Evolutionary conservation across 2,797 vertebrate genomes (phyloP).

Genomic region (Spizella passerina): DNA sequence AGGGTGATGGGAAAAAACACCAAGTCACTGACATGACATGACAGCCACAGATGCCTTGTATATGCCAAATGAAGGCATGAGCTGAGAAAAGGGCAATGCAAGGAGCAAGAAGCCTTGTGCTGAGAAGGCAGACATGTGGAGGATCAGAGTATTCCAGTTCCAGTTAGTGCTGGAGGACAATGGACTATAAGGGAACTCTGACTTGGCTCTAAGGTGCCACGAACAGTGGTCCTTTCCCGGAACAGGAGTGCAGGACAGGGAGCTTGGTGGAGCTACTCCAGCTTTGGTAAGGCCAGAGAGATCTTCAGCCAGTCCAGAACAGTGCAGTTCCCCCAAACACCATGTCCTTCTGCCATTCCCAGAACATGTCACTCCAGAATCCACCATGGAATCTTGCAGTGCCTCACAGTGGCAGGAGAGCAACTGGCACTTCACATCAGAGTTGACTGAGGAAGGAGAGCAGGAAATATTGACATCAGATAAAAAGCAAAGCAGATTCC

Average conservation of each 20-base stretch:
- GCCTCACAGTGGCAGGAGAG: constrained; percentile 29
- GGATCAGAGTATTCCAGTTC: not conserved
- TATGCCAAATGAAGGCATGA: not conserved
- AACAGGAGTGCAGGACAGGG: not conserved
- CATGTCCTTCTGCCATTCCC: not conserved
- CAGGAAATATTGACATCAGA: not conserved
- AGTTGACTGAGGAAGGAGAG: not conserved
- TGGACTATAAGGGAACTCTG: not conserved
- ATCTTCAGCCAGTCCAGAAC: not conserved
- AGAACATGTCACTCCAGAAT: not conserved
- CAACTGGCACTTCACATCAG: not conserved
- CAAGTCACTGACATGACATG: not conserved
- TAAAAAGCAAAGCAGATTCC: not conserved
- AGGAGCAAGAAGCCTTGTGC: not conserved
- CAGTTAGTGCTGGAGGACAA: not conserved
- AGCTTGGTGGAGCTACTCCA: not conserved
- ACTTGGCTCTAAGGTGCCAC: not conserved
- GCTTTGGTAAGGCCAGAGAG: not conserved
- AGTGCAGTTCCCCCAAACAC: not conserved
- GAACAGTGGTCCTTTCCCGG: not conserved
- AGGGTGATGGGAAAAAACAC: not conserved
- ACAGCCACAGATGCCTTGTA: not conserved
- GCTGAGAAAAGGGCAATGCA: not conserved
- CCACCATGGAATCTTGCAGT: constrained; percentile 4
- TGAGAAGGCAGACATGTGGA: not conserved